Evolutionary conservation across 2,797 vertebrate genomes (phyloP).

Genomic region (Peromyscus aztecus): DNA sequence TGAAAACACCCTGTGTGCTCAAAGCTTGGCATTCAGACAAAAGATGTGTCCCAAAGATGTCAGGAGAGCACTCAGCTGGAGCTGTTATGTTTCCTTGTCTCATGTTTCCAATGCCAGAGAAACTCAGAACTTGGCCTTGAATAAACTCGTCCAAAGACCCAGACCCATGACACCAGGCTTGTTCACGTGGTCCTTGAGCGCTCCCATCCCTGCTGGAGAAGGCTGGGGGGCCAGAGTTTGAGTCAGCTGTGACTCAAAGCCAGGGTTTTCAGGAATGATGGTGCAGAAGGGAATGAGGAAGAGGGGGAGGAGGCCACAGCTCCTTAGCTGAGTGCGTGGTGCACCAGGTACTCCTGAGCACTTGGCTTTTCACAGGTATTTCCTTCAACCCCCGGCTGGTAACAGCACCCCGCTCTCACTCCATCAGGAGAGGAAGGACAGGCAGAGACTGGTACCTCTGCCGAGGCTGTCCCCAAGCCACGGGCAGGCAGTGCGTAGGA

Average conservation of each 20-base stretch:
- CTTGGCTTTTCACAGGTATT: not conserved
- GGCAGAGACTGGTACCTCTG: fast-evolving
- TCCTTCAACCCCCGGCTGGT: fast-evolving
- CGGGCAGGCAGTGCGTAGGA: not conserved
- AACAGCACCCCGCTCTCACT: fast-evolving
- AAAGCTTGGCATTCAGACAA: not conserved
- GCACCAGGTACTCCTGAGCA: not conserved
- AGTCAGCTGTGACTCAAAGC: not conserved
- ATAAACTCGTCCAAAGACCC: not conserved
- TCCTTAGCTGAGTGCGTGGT: fast-evolving
- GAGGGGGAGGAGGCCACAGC: no score
- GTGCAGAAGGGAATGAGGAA: not conserved
- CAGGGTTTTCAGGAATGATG: not conserved
- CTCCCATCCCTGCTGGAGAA: not conserved
- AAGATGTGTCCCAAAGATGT: not conserved
- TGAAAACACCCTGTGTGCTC: not conserved
- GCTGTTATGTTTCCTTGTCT: not conserved
- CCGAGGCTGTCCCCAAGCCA: not conserved
- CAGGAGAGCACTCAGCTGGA: not conserved
- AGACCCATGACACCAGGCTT: not conserved
- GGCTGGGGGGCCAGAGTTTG: not conserved
- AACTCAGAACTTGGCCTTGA: not conserved
- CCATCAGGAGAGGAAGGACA: not conserved
- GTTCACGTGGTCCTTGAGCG: fast-evolving
- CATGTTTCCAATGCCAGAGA: not conserved